Base-by-base conservation (phyloP, 2,113 vertebrate species). In the Corvus moneduloides region DNA sequence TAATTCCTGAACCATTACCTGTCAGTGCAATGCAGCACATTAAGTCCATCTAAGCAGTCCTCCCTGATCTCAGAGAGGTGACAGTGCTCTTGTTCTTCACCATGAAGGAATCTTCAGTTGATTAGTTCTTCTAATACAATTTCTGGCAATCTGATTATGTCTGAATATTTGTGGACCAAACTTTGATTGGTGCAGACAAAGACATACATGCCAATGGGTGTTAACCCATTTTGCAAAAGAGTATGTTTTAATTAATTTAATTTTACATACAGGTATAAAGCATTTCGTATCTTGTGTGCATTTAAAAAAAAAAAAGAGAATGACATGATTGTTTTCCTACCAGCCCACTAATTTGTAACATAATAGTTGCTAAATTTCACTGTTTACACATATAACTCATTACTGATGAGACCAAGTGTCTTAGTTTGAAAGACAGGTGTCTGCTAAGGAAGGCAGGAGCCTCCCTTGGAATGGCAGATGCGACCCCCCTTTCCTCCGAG, bases 181-280 rank as follows among this genome's bases (percentile, higher is more conserved):
- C 6, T 56, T 37, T 20, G 16, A 13, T 17, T 32, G 9, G 12
- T 23, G 27, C 11, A 68, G 58, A 23, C 1, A 6, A 72, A 78
- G 35, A 43, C 15, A 48, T 14, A 24, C 2, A 11, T 44, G 41
- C 11, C 32, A n/a, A 27, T 0, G 2, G 7, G 9, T 15, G 13
- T 26, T 22, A 54, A 72, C 13, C 19, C 1, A 0, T 68, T 84
- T 72, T 72, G 6, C 51, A 72, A 54, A 4, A 49, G 17, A 54
- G 6, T 8, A 49, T 2, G 1, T 4, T 62, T 75, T 27, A 33
- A 33, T 56, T 79, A 37, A 24, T 66, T 59, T 80, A 52, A 58
- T 54, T 67, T 75, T 59, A 54, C 19, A 23, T 39, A 37, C 2
- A 62, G 10, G 35, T 59, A 61, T 6, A 88, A 61, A 83, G 13